These are phyloP conservation scores for Microtus oregoni DNA, from an alignment of 2,113 vertebrate genomes.

Conservation along the genomic window DNA sequence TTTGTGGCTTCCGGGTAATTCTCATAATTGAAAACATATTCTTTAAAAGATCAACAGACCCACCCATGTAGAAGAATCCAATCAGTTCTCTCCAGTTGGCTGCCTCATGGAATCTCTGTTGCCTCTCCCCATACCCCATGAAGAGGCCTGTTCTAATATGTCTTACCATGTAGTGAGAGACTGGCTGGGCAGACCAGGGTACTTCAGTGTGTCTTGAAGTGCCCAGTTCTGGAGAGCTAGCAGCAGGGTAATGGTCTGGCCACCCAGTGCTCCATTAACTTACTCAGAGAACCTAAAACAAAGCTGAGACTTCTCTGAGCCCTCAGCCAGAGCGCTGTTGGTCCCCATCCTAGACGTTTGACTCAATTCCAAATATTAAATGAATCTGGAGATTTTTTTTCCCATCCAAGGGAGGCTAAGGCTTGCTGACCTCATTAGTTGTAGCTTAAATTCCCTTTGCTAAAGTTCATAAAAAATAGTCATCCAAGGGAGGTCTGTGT, in stretches of 20 bases:
- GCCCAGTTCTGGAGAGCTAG: not conserved
- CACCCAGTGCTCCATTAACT: not conserved
- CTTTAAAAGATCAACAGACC: conserved; percentile 62
- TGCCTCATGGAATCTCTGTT: not conserved
- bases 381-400: not conserved
- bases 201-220: not conserved
- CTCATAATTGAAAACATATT: conserved; percentile 67
- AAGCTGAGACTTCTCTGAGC: not conserved
- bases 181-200: not conserved
- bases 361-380: not conserved
- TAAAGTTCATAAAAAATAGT: not conserved
- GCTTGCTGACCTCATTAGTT: not conserved
- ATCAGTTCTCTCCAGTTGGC: conserved; percentile 23
- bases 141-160: not conserved
- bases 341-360: not conserved
- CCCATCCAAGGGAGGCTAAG: not conserved
- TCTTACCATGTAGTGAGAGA: not conserved
- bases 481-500: not conserved
- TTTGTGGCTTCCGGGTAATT: conserved; percentile 67
- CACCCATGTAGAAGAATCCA: conserved; percentile 61
- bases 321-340: not conserved
- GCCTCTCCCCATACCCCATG: not conserved
- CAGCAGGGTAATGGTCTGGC: not conserved
- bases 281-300: not conserved
- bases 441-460: not conserved